phyloP scores from a whole-genome alignment of 2,888 invertebrate species.

The Xanthostigma xanthostigma region DNA sequence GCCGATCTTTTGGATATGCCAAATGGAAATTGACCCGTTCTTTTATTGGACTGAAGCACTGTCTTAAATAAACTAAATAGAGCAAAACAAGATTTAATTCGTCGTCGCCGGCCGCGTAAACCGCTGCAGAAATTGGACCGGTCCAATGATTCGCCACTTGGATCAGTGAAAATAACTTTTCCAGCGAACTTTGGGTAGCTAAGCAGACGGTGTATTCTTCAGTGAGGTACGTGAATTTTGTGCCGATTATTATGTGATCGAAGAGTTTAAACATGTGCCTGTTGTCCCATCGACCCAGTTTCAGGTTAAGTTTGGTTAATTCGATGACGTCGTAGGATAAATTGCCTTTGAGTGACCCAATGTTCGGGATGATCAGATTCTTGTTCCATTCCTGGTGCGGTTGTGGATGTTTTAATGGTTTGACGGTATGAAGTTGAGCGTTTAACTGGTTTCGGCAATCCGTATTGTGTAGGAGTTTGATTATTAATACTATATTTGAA shows the following conservation, averaged over 20 bases:
- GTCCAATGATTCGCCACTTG: constrained; percentile 71
- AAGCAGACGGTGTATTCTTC: constrained; percentile 48
- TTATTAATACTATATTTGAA: constrained; percentile 44
- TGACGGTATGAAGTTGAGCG: constrained; percentile 9
- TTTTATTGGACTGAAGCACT: constrained; percentile 57
- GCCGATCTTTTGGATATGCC: constrained; percentile 46
- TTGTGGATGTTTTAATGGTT: constrained; percentile 6
- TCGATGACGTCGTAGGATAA: no score
- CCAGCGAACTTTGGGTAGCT: constrained; percentile 76
- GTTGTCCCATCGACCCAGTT: constrained; percentile 60
- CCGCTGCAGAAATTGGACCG: constrained; percentile 71
- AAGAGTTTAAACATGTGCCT: constrained; percentile 52
- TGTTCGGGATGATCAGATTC: constrained; percentile 12
- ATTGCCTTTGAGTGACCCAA: constrained; percentile 7
- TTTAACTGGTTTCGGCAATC: constrained; percentile 24
- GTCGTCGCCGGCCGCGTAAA: constrained; percentile 63
- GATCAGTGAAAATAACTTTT: constrained; percentile 61
- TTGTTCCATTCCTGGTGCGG: constrained; percentile 12
- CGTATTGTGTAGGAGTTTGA: constrained; percentile 36
- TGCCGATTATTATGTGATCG: constrained; percentile 57
- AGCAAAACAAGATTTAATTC: constrained; percentile 58
- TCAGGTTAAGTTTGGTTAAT: constrained; percentile 28
- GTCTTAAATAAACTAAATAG: constrained; percentile 59
- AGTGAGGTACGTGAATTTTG: constrained; percentile 43
- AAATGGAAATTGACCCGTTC: constrained; percentile 64